Conservation (phyloP, 2,113 vertebrate species). For the Bubalus kerabau region DNA sequence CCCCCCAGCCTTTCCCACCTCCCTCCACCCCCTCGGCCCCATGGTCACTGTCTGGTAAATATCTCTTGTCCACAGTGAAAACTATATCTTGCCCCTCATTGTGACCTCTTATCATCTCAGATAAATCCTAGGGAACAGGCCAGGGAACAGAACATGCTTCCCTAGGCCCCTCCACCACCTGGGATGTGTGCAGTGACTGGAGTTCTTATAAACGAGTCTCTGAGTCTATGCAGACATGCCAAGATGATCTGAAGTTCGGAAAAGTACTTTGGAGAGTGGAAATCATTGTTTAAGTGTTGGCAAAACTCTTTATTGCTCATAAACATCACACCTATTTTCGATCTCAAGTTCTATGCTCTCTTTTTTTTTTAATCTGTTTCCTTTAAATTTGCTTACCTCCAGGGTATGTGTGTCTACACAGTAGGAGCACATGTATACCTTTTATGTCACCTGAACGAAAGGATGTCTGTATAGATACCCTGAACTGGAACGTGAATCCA, state of each 20-base stretch:
- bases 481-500: not conserved
- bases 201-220: not conserved
- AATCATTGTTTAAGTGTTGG: not conserved
- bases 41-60: not conserved
- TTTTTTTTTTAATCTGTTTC: not conserved
- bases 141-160: fast-evolving
- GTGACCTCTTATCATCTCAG: not conserved
- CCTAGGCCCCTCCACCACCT: fast-evolving
- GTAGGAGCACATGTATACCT: not conserved
- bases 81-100: not conserved
- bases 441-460: fast-evolving
- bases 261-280: not conserved
- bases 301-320: not conserved
- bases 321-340: not conserved
- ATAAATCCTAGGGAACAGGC: not conserved
- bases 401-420: not conserved
- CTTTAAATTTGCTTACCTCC: not conserved
- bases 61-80: not conserved
- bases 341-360: not conserved
- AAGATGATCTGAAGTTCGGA: not conserved
- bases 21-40: fast-evolving
- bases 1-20: too few species aligned
- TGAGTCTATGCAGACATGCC: not conserved
- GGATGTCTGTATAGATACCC: not conserved
- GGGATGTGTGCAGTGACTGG: too few species aligned